phyloP scores from a whole-genome alignment of 1,140 invertebrate genomes.

The Calliopsis andreniformis region DNA sequence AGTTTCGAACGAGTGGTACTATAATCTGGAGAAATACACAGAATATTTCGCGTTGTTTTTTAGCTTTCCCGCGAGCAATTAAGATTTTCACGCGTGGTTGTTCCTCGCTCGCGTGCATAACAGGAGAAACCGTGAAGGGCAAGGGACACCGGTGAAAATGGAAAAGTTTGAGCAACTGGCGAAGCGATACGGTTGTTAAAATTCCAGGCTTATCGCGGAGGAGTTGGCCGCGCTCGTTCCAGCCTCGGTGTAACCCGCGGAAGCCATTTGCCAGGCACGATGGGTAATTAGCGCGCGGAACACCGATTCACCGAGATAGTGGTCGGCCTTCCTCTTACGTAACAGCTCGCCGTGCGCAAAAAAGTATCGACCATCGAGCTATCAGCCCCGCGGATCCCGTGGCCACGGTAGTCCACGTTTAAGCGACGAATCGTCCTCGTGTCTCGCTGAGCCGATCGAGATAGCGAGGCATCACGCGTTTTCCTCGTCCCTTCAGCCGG shows the following conservation, averaged over 20 bases:
- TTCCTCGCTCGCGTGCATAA: no score
- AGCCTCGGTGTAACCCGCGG: constrained; percentile 56
- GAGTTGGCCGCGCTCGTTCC: constrained; percentile 25
- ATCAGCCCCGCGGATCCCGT: constrained; percentile 40
- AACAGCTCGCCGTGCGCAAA: constrained; percentile 54
- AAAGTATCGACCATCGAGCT: constrained; percentile 58
- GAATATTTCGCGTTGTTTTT: no score
- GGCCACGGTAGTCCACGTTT: constrained; percentile 18
- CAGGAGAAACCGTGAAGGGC: no score
- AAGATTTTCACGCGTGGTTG: no score
- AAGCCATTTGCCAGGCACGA: constrained; percentile 67
- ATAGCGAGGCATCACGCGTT: constrained; percentile 39
- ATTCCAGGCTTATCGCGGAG: constrained; percentile 51
- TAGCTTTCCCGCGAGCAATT: no score
- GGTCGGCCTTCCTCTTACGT: constrained; percentile 63
- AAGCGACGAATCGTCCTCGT: constrained; percentile 31
- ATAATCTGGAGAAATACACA: no score
- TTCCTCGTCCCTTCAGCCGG: constrained; percentile 26
- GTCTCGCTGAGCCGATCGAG: constrained; percentile 40
- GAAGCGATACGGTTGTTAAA: constrained; percentile 37
- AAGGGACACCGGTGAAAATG: background rate
- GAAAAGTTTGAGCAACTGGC: constrained; percentile 22
- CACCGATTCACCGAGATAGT: constrained; percentile 59
- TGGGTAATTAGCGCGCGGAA: constrained; percentile 66
- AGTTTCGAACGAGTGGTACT: no score